These are phyloP conservation scores for Melanotaenia trifasciata DNA, from an alignment of 2,797 vertebrate genomes.

Conservation along the genomic window DNA sequence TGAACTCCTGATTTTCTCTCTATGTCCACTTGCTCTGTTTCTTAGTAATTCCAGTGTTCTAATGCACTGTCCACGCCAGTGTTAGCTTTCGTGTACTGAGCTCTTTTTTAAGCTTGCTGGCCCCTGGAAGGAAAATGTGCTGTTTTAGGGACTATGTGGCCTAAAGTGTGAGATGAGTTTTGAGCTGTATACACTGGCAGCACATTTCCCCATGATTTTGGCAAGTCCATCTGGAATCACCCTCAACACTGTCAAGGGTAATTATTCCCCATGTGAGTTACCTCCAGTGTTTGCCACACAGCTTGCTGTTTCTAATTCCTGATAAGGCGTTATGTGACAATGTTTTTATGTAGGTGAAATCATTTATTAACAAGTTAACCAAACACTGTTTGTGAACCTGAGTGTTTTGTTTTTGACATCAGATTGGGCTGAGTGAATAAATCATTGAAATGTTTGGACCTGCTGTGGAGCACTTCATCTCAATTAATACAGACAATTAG, in stretches of 20 bases:
- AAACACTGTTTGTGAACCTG: constrained; percentile 3
- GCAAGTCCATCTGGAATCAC: constrained; percentile 75
- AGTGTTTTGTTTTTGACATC: constrained; percentile 39
- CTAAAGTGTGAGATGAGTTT: constrained; percentile 36
- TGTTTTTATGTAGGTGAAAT: constrained; percentile 32
- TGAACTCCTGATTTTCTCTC: constrained; percentile 4
- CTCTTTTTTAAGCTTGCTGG: constrained; percentile 41
- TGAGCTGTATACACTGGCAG: constrained; percentile 64
- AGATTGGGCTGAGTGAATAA: constrained; percentile 47
- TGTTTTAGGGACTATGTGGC: constrained; percentile 46
- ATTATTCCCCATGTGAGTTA: constrained; percentile 69
- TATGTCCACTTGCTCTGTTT: constrained; percentile 25
- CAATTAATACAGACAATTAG: constrained; percentile 81
- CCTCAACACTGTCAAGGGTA: constrained; percentile 66
- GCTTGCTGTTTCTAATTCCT: constrained; percentile 25
- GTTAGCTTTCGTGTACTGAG: constrained; percentile 31
- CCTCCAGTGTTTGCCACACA: constrained; percentile 27
- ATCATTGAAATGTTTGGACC: constrained; percentile 53
- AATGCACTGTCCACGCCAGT: constrained; percentile 9
- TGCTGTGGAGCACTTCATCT: constrained; percentile 71
- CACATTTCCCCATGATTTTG: constrained; percentile 44
- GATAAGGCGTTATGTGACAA: constrained; percentile 13
- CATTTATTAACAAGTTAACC: constrained; percentile 19
- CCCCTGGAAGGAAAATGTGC: constrained; percentile 25
- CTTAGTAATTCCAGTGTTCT: constrained; percentile 18